Evolutionary conservation across 2,113 vertebrate genomes (phyloP), one percentile per base, ranked within the genome.

Genomic region (Elephantulus edwardii): DNA sequence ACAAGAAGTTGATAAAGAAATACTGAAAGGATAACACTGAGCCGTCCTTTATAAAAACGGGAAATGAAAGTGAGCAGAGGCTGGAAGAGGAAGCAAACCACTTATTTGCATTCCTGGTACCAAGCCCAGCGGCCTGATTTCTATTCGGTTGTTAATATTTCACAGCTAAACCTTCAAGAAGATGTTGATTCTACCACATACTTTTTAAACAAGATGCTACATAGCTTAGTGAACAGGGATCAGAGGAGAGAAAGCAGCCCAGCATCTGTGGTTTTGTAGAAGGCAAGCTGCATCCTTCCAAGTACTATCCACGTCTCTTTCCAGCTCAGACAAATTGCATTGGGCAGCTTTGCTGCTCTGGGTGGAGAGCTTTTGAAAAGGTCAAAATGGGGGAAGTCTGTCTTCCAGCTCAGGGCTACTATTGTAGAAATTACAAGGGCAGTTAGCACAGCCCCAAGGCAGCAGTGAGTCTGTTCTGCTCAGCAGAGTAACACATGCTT

Each of bases 1-100:
- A 77, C 13, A 81, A 68, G 50, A 91, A 91, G 38, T 84, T 83
- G 90, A 62, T 88, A 33, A 68, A 66, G 33, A 91, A 60, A 66
- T 20, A 62, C 17, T 71, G 44, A 75, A 20, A 33, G 44, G 33
- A 46, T 48, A 58, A 20, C 19, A 44, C 17, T 56, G 64, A 74
- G 28, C 72, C 75, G 50, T 42, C 82, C 52, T 28, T 48, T 48
- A 68, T 26, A 16, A 22, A 76, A 48, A 42, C 28, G 44, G 54
- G 42, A 40, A n/a, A 75, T 38, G 66, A 64, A 62, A 40, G 17
- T 20, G 42, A 81, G 6, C 24, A 6, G 42, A 9, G 22, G 35
- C 78, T 76, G 35, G 26, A 52, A 2, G 24, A 10, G 82, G 84
- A 76, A 62, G 58, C 44, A 26, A 46, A 28, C 24, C 38, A 8